Evolutionary conservation across 2,797 vertebrate genomes (phyloP).

Genomic region (Xiphorhynchus erythropygius): DNA sequence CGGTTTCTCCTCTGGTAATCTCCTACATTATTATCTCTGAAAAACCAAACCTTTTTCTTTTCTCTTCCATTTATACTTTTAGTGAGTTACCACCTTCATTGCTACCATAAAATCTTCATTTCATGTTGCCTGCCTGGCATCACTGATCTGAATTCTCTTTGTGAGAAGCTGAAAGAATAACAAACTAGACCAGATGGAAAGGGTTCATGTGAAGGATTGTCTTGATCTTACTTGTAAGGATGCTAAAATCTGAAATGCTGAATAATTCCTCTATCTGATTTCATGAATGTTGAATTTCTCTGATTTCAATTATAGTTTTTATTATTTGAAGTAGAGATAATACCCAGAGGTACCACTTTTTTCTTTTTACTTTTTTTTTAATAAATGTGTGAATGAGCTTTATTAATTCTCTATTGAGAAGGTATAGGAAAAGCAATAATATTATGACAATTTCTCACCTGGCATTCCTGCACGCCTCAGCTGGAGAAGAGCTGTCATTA

Average conservation of each 20-base stretch:
- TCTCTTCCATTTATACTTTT: neutral
- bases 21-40: neutral
- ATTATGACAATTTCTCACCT: neutral
- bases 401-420: neutral
- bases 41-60: neutral
- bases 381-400: neutral
- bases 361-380: neutral
- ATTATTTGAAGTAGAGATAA: neutral
- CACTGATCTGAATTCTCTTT: neutral
- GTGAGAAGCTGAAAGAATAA: conserved; percentile 14
- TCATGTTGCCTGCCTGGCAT: neutral
- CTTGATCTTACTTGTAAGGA: neutral
- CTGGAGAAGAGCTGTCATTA: neutral
- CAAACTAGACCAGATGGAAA: neutral
- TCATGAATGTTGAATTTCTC: neutral
- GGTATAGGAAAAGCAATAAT: neutral
- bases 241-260: neutral
- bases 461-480: neutral
- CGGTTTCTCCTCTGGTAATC: neutral
- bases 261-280: neutral
- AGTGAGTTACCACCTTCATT: neutral
- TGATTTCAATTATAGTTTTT: neutral
- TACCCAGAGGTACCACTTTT: neutral
- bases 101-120: neutral
- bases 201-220: neutral